Percentiles rank a stretch among this genome's conserved stretches.
Conservation (phyloP, 1,140 invertebrate genomes). For the Phenacoccus solenopsis region DNA sequence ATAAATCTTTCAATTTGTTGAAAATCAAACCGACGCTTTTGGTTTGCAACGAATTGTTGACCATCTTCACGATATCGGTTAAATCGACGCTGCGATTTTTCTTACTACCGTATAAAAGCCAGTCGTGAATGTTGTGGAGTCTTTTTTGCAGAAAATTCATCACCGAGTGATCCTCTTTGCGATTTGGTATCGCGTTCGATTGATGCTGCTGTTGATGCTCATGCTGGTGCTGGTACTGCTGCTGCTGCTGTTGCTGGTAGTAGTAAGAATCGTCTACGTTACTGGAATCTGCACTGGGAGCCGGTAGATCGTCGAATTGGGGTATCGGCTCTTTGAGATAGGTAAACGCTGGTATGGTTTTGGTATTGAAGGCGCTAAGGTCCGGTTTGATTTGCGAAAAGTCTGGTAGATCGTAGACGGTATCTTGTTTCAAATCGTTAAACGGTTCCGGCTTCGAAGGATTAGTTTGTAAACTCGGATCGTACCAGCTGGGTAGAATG, state of each 20-base stretch:
- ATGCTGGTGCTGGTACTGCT: neutral
- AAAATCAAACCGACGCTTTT: conserved; percentile 37
- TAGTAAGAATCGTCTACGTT: conserved; percentile 33
- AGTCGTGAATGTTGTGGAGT: conserved; percentile 39
- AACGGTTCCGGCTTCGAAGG: neutral
- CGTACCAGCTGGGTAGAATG: conserved; percentile 20
- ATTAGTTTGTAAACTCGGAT: neutral
- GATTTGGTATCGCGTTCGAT: neutral
- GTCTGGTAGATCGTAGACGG: conserved; percentile 12
- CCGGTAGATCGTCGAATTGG: conserved; percentile 24
- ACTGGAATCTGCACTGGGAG: conserved; percentile 35
- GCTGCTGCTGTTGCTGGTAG: conserved; percentile 32
- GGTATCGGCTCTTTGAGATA: conserved; percentile 19
- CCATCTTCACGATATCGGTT: conserved; percentile 27
- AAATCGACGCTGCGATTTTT: conserved; percentile 26
- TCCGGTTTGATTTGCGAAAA: neutral
- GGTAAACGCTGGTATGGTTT: conserved; percentile 21
- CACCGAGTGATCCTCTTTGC: conserved; percentile 22
- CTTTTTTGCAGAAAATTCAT: conserved; percentile 31
- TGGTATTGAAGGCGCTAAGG: conserved; percentile 10
- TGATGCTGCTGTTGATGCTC: neutral
- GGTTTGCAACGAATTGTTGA: conserved; percentile 37
- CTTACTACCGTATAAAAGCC: conserved; percentile 34
- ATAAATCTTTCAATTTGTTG: conserved; percentile 37
- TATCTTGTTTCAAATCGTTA: conserved; percentile 16